Evolutionary conservation across 1,140 invertebrate genomes (phyloP), one percentile per base, ranked within the genome.

Genomic region (Maconellicoccus hirsutus): DNA sequence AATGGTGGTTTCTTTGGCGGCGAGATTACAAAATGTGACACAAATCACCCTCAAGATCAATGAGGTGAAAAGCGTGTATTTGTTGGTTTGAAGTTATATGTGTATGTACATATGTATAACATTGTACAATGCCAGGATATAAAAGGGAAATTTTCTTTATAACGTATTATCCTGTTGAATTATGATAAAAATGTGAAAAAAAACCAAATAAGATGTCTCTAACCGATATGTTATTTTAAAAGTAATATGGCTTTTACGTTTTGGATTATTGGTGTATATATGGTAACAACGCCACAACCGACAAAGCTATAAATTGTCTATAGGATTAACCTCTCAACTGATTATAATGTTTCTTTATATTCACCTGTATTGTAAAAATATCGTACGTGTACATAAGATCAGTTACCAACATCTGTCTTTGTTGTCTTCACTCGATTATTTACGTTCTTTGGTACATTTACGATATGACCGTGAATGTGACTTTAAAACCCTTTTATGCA

Each of bases 391-490:
- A 52, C n/a, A 19, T 16, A 16, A 3, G 29, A 33, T 33, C 29
- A 6, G 29, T 14, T 52, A 52, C 42, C 2, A 52, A 52, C 42
- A 52, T 52, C 42, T 52, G 42, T 52, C 42, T 52, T 52, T 19
- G 42, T 52, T 52, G 42, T 52, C 12, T 52, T 52, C 12, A 19
- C n/a, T 52, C 12, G 42, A 19, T 52, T 52, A 52, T 52, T 52
- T 52, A 52, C n/a, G 42, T 52, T 52, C 10, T 3, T 6, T 8
- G 42, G 42, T 52, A 16, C 42, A 4, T 52, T 8, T 19, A 52
- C 42, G 42, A 52, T 52, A 52, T 52, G 42, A 52, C 42, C 42
- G 42, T 52, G 42, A 52, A 52, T 52, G 42, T 52, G 42, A 52
- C 42, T 52, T 52, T 16, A 19, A 52, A 52, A 52, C 42, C 42